Percentiles rank a stretch among this genome's conserved stretches.
Evolutionary conservation across 1,140 invertebrate genomes (phyloP).

Genomic region (Trichonephila clavipes): DNA sequence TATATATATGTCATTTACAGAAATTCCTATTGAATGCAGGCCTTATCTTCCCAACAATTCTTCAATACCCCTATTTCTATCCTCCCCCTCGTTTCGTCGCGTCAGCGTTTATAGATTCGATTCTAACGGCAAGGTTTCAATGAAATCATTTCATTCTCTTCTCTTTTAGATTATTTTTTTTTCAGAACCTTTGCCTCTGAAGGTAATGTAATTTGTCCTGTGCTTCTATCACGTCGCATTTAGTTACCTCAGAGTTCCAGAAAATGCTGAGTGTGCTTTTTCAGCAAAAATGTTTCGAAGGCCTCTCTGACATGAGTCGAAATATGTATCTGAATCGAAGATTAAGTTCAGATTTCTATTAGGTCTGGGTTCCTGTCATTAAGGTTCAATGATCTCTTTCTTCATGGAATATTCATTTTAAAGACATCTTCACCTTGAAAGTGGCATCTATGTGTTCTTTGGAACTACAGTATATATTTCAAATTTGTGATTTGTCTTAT

Average conservation of each 20-base stretch:
- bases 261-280: neutral
- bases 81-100: neutral
- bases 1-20: constrained; percentile 36
- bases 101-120: constrained; percentile 64
- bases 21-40: neutral
- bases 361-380: too few relatives aligned
- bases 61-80: neutral
- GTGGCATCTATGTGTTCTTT: too few relatives aligned
- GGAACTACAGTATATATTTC: too few relatives aligned
- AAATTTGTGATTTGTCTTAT: too few relatives aligned
- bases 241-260: neutral
- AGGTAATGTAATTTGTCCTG: constrained; percentile 60
- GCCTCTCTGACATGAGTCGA: neutral
- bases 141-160: constrained; percentile 57
- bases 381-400: too few relatives aligned
- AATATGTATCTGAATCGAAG: neutral
- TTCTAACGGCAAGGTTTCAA: constrained; percentile 36
- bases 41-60: neutral
- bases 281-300: constrained; percentile 39
- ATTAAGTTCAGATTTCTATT: too few relatives aligned
- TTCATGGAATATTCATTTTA: too few relatives aligned
- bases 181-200: neutral
- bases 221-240: constrained; percentile 47
- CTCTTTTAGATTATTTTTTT: constrained; percentile 23
- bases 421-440: too few relatives aligned